Conservation (phyloP, 2,888 invertebrate species). For the Volucella inanis region DNA sequence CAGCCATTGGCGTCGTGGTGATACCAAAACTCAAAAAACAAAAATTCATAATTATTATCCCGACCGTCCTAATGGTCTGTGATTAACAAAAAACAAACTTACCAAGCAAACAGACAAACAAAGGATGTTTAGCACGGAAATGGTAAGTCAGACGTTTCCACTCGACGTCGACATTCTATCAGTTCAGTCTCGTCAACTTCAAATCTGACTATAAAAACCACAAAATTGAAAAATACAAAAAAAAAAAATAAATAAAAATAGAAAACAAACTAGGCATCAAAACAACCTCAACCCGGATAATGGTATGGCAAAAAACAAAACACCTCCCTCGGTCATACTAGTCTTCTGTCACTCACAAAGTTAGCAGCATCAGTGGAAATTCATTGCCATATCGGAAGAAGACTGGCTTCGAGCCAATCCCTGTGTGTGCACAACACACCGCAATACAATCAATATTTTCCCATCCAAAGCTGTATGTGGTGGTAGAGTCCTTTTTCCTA, state of each 20-base stretch:
- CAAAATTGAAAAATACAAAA: constrained; percentile 44
- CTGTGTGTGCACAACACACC: constrained; percentile 57
- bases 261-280: too few relatives aligned
- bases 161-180: constrained; percentile 33
- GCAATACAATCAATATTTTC: constrained; percentile 72
- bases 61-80: constrained; percentile 59
- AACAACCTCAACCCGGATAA: not conserved
- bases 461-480: constrained; percentile 30
- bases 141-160: constrained; percentile 68
- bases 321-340: constrained; percentile 29
- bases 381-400: constrained; percentile 67
- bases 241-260: not conserved
- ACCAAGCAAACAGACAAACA: constrained; percentile 30
- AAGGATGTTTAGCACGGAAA: constrained; percentile 62
- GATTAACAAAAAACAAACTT: constrained; percentile 66
- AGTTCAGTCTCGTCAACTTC: constrained; percentile 48
- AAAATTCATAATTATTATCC: constrained; percentile 61
- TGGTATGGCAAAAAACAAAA: constrained; percentile 15
- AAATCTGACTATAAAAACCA: constrained; percentile 39
- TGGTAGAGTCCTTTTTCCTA: constrained; percentile 13
- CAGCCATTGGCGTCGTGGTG: constrained; percentile 33
- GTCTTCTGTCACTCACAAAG: constrained; percentile 54
- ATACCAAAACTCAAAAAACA: constrained; percentile 35
- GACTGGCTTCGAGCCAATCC: constrained; percentile 72
- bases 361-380: constrained; percentile 59